A percentile compares a stretch with the other conserved stretches of the same genome.
Conservation (phyloP, 2,113 vertebrate species). For the Antigone vipio region DNA sequence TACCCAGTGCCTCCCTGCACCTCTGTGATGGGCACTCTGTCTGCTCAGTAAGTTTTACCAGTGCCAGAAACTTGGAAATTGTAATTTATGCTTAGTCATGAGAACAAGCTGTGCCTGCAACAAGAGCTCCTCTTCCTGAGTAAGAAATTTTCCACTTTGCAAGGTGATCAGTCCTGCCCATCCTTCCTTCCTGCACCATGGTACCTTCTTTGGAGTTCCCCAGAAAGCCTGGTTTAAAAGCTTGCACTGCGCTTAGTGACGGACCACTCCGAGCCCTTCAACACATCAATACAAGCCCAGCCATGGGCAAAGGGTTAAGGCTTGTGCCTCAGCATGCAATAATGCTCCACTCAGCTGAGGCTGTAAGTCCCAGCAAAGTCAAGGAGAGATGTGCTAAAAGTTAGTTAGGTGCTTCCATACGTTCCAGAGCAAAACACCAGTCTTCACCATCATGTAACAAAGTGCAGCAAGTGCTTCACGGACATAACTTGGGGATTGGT, state of each 20-base stretch:
- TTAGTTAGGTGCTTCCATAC: neutral
- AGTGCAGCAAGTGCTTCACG: neutral
- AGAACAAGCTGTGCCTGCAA: neutral
- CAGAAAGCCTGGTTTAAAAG: neutral
- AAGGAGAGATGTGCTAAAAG: neutral
- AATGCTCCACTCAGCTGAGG: neutral
- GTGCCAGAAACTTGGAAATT: neutral
- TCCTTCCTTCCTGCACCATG: neutral
- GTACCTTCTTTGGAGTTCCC: neutral
- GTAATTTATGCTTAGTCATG: neutral
- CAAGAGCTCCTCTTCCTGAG: neutral
- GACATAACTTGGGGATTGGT: neutral
- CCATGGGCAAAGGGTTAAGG: neutral
- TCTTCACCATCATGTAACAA: neutral
- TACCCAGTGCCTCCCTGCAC: neutral
- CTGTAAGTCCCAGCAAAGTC: neutral
- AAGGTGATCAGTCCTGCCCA: neutral
- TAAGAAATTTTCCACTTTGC: neutral
- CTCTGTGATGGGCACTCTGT: neutral
- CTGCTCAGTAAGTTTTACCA: neutral
- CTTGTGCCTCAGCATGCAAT: neutral
- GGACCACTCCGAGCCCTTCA: neutral
- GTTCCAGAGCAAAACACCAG: neutral
- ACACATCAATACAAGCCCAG: fast-evolving
- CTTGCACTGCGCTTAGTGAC: neutral